Evolutionary conservation across 2,113 vertebrate genomes (phyloP).

Genomic region (Catharus fuscescens): DNA sequence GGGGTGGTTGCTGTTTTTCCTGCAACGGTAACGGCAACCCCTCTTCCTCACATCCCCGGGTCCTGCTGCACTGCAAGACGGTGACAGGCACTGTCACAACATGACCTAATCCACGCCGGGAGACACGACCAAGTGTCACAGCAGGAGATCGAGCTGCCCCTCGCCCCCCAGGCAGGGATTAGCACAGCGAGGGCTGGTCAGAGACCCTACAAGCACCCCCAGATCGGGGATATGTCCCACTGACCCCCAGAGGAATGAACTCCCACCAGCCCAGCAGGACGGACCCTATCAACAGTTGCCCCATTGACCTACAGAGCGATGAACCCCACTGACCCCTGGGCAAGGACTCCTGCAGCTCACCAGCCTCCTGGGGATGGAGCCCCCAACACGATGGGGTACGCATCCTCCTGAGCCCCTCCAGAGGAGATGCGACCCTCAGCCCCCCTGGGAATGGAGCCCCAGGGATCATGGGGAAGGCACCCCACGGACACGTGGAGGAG

Average conservation of each 20-base stretch:
- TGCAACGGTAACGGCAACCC: not conserved
- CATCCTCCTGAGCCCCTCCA: not conserved
- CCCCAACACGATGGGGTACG: fast-evolving
- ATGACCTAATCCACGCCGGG: not conserved
- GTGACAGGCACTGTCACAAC: not conserved
- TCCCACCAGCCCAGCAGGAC: fast-evolving
- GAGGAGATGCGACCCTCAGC: not conserved
- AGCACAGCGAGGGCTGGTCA: not conserved
- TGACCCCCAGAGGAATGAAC: not conserved
- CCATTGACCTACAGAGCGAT: not conserved
- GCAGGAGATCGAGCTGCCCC: not conserved
- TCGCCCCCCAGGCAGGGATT: not conserved
- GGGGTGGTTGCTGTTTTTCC: not conserved
- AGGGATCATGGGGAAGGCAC: too few relatives aligned
- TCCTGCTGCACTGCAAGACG: not conserved
- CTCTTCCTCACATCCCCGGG: not conserved
- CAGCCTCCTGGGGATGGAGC: not conserved
- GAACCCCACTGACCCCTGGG: too few relatives aligned
- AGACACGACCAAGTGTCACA: not conserved
- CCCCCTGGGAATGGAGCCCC: not conserved
- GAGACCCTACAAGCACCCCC: not conserved
- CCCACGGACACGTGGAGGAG: fast-evolving
- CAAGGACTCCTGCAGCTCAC: not conserved
- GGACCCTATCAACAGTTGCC: not conserved
- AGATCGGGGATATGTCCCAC: not conserved